phyloP scores from a whole-genome alignment of 2,113 vertebrate genomes.

The Brachypteracias leptosomus region DNA sequence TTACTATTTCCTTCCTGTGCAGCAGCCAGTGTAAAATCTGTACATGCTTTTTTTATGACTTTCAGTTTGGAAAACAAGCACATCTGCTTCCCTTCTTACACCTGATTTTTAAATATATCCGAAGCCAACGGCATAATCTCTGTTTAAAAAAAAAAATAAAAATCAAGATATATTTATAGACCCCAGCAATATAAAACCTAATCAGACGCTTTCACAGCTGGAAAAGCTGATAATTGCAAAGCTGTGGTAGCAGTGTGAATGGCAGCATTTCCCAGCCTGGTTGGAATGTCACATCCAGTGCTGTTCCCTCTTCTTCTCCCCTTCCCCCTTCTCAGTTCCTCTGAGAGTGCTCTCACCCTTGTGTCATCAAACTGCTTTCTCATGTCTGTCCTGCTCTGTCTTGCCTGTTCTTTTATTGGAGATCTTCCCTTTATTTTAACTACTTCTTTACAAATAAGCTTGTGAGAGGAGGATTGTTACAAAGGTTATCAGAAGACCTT shows the following conservation, averaged over 20 bases:
- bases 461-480: neutral
- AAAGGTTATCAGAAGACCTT: neutral
- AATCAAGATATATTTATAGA: slow-evolving; percentile 57
- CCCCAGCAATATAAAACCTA: slow-evolving; percentile 62
- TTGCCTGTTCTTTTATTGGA: neutral
- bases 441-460: neutral
- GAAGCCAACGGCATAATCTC: slow-evolving; percentile 44
- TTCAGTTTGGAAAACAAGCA: slow-evolving; percentile 51
- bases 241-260: slow-evolving; percentile 53
- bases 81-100: slow-evolving; percentile 55
- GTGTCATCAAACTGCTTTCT: neutral
- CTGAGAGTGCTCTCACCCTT: neutral
- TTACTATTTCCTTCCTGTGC: slow-evolving; percentile 41
- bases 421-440: neutral
- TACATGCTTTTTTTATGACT: slow-evolving; percentile 21
- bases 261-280: slow-evolving; percentile 48
- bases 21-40: slow-evolving; percentile 24
- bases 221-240: slow-evolving; percentile 70
- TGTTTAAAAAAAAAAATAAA: neutral
- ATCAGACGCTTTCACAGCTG: slow-evolving; percentile 68
- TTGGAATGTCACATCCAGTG: slow-evolving; percentile 41
- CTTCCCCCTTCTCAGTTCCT: slow-evolving; percentile 8
- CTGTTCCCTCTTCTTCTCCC: slow-evolving; percentile 22
- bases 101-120: slow-evolving; percentile 65
- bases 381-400: neutral